phyloP scores from a whole-genome alignment of 1,140 invertebrate genomes.

The Drosophila arizonae region DNA sequence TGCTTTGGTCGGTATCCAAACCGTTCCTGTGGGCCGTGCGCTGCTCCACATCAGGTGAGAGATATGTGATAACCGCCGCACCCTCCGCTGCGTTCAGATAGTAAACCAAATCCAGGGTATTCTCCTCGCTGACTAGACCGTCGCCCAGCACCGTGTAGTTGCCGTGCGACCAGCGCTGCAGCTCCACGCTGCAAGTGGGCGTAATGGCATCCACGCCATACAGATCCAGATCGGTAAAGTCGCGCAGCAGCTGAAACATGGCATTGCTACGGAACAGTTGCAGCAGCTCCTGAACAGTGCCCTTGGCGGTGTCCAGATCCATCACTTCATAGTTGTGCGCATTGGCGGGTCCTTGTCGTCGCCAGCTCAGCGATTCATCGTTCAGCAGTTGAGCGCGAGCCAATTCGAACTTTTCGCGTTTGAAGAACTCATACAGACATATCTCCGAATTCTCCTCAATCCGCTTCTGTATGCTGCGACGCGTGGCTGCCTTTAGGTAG shows the following conservation, averaged over 20 bases:
- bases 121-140: conserved; percentile 81
- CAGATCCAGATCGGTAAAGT: conserved; percentile 87
- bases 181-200: conserved; percentile 84
- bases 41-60: conserved; percentile 83
- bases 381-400: conserved; percentile 83
- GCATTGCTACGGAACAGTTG: conserved; percentile 84
- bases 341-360: conserved; percentile 85
- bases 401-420: conserved; percentile 82
- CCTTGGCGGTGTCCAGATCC: conserved; percentile 81
- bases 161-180: conserved; percentile 87
- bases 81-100: conserved; percentile 84
- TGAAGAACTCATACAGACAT: conserved; percentile 85
- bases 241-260: conserved; percentile 85
- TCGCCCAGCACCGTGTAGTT: conserved; percentile 84
- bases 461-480: conserved; percentile 84
- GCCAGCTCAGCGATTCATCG: conserved; percentile 84
- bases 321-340: conserved; percentile 86
- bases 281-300: conserved; percentile 82
- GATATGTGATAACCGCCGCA: conserved; percentile 84
- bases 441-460: conserved; percentile 86
- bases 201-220: conserved; percentile 72
- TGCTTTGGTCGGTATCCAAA: conserved; percentile 13
- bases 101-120: conserved; percentile 85
- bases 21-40: conserved; percentile 31
- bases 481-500: conserved; percentile 83